Evolutionary conservation across 2,113 vertebrate species (phyloP), one percentile per base, ranked within the genome.

Genomic region (Halichoeres trimaculatus): DNA sequence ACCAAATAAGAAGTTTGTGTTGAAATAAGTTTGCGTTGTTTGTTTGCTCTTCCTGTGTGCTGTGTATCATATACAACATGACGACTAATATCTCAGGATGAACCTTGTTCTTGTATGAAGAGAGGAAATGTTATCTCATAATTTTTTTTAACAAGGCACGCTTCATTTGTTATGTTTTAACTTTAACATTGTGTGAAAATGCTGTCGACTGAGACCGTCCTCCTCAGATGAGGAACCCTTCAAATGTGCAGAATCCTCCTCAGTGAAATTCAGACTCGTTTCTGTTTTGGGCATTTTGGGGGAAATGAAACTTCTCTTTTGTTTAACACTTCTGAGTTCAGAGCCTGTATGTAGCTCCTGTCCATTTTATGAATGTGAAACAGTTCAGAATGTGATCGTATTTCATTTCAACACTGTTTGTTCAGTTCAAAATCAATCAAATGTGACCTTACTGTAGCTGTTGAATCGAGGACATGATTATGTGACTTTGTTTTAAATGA

Each of bases 311-410:
- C 26, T 67, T 61, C 20, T 20, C 69, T 3, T 0, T 68, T 68
- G 59, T 62, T 74, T 10, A 50, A 61, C 35, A 47, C 24, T 5
- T 56, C 70, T 71, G 66, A 47, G 23, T 26, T 77, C 75, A 58
- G 79, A 92, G 85, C 85, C 89, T 12, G 24, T 26, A 60, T 53
- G 69, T 76, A 88, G 85, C 78, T 86, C 57, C 61, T 63, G 34
- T 81, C 34, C 77, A 30, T 62, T 77, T 75, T 19, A 76, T 57
- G 24, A 72, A 88, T 92, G 92, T 93, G 92, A 93, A 91, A 59
- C 16, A 1, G 63, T 58, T 61, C 1, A 43, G 56, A 83, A 85
- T 90, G 85, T 91, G 85, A 91, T 83, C 23, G 61, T 71, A 53
- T 87, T 83, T 83, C 61, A 74, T 74, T 45, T 19, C 17, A 20